A percentile compares a stretch with the other conserved stretches of the same genome.
Evolutionary conservation across 2,888 invertebrate species (phyloP).

Genomic region (Drosophila lacicola): DNA sequence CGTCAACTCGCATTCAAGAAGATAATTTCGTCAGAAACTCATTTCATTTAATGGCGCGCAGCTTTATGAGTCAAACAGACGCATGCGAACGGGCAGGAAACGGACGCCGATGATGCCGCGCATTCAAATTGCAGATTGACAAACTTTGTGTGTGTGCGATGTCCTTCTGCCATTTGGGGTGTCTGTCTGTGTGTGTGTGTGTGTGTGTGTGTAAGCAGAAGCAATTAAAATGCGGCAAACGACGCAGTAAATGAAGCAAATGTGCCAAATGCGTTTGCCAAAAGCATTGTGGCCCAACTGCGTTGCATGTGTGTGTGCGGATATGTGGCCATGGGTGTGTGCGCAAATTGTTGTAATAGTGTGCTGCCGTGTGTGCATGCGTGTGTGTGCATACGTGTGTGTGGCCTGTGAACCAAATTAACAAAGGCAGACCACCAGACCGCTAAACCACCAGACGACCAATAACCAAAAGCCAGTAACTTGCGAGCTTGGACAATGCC

Average conservation of each 20-base stretch:
- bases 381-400: constrained; percentile 28
- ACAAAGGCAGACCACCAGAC: constrained; percentile 64
- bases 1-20: constrained; percentile 25
- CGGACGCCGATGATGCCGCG: constrained; percentile 69
- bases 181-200: constrained; percentile 14
- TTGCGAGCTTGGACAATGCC: constrained; percentile 74
- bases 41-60: constrained; percentile 78
- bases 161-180: constrained; percentile 29
- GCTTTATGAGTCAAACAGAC: constrained; percentile 74
- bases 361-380: constrained; percentile 15
- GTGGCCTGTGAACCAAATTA: constrained; percentile 71
- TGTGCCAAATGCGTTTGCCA: constrained; percentile 78
- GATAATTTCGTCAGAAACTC: constrained; percentile 79
- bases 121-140: constrained; percentile 80
- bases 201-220: constrained; percentile 65
- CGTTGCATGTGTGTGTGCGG: constrained; percentile 29
- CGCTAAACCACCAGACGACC: constrained; percentile 67
- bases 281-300: constrained; percentile 52
- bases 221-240: constrained; percentile 81
- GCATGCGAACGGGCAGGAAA: constrained; percentile 53
- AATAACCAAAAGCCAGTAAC: constrained; percentile 70
- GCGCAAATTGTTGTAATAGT: constrained; percentile 39
- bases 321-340: constrained; percentile 14
- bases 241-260: constrained; percentile 81
- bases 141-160: constrained; percentile 60